Base-by-base conservation (phyloP, 2,797 vertebrate genomes). In the Enteromius trimaculatus region DNA sequence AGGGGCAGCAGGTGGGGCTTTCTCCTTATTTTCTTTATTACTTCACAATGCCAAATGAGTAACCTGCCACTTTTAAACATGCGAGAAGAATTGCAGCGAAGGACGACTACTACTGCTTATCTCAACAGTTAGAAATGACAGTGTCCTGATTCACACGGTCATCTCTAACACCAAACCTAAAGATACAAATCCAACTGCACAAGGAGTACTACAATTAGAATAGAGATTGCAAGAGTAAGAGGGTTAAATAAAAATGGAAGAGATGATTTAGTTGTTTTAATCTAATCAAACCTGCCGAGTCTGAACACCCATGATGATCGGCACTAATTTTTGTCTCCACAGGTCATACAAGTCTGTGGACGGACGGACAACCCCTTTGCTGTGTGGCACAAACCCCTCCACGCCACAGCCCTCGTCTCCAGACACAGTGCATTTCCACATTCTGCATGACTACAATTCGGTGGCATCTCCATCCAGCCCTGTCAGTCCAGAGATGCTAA, bases 261-360 rank as follows among this genome's bases (percentile, higher is more conserved):
- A 39, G 37, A 42, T 42, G 8, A 10, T 42, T 42, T 39, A 39
- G 1, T 39, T 23, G 9, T 23, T 23, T 58, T 58, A 23, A 58
- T 58, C n/a, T 0, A 60, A 23, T 23, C n/a, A 60, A 13, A 60
- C n/a, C 10, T 60, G 55, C 55, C 10, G 11, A 64, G 26, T 31
- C 26, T 64, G 60, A 64, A 19, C 29, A 34, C 23, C 14, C 42
- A 17, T 60, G 13, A 47, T 44, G 13, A 72, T 26, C 17, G 31
- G 69, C 16, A 4, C 0, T 5, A 19, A 3, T 80, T 47, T 29
- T 19, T 34, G 14, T 26, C 31, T 60, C 16, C 82, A 17, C 91
- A 97, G 96, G 90, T 96, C 96, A 68, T 96, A 96, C 85, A 95
- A 96, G 87, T 96, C 96, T 26, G 90, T 95, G 14, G 96, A 96